Evolutionary conservation across 2,888 invertebrate species (phyloP).

Genomic region (Leucoma salicis): DNA sequence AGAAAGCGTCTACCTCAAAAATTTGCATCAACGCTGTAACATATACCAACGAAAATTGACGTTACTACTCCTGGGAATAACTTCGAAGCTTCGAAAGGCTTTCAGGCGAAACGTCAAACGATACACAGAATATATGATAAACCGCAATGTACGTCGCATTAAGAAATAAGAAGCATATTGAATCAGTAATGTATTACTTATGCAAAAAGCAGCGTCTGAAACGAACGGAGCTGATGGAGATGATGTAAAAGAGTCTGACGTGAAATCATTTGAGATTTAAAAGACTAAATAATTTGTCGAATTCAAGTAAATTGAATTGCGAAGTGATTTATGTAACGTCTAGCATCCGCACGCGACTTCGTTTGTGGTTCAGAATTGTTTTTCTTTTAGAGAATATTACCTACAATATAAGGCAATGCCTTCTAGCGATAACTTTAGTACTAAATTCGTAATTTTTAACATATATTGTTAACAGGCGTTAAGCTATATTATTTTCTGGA

Average conservation of each 20-base stretch:
- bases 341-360: too few species aligned
- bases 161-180: conserved; percentile 28
- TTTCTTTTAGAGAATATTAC: too few species aligned
- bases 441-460: too few species aligned
- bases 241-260: background rate
- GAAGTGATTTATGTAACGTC: too few species aligned
- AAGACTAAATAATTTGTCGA: background rate
- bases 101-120: conserved; percentile 14
- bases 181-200: conserved; percentile 21
- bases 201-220: conserved; percentile 2
- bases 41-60: conserved; percentile 6
- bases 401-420: too few species aligned
- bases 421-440: too few species aligned
- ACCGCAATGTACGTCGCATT: conserved; percentile 22
- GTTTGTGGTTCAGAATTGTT: too few species aligned
- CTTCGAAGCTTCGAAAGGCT: conserved; percentile 7
- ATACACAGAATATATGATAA: conserved; percentile 28
- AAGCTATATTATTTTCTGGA: too few species aligned
- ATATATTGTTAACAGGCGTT: too few species aligned
- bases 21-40: too few species aligned
- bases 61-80: conserved; percentile 14
- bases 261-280: background rate
- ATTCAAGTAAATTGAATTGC: background rate
- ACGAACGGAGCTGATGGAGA: conserved; percentile 2
- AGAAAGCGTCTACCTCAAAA: too few species aligned